Evolutionary conservation across 1,140 invertebrate species (phyloP).

Genomic region (Aricia agestis): DNA sequence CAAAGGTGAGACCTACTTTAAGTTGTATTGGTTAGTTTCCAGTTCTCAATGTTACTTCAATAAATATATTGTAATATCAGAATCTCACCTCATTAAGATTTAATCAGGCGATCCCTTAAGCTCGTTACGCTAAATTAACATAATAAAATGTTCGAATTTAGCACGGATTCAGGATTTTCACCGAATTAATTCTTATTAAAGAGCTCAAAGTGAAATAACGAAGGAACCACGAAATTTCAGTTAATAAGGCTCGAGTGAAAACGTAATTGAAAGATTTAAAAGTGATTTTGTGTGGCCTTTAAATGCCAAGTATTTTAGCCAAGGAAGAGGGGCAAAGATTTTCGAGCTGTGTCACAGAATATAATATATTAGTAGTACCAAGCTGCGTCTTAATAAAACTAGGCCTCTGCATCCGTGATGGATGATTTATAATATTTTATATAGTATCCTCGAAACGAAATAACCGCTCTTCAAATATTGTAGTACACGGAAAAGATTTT

Average conservation of each 20-base stretch:
- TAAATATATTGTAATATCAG: not conserved
- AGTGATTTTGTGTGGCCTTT: not conserved
- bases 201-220: not conserved
- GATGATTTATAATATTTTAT: no score
- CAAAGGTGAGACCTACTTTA: no score
- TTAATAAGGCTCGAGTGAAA: not conserved
- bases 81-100: not conserved
- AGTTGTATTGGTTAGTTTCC: no score
- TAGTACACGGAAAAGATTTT: no score
- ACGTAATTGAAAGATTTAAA: not conserved
- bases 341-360: no score
- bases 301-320: not conserved
- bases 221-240: not conserved
- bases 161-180: not conserved
- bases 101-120: not conserved
- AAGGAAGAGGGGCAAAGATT: not conserved
- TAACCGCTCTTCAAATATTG: no score
- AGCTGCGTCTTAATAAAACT: no score
- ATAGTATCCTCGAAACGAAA: no score
- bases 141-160: slow-evolving; percentile 1
- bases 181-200: not conserved
- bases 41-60: no score
- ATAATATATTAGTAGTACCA: no score
- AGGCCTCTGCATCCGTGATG: no score
- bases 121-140: not conserved